Evolutionary conservation across 2,113 vertebrate genomes (phyloP), one percentile per base, ranked within the genome.

Genomic region (Hiodon alosoides): DNA sequence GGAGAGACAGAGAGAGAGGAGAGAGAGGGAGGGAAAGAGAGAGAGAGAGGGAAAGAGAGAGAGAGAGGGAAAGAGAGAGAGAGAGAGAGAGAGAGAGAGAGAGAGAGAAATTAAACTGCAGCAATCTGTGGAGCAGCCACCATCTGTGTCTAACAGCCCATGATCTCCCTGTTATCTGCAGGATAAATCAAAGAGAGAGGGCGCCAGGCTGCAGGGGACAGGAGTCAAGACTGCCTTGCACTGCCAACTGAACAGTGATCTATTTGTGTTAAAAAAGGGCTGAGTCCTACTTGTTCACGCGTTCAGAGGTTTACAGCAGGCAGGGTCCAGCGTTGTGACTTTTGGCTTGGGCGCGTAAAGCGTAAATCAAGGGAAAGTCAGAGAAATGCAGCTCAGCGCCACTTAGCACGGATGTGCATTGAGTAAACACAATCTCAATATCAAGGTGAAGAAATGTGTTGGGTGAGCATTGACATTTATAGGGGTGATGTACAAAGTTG

Each of bases 61-160:
- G 31, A 31, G 31, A 31, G 31, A 31, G 31, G 2, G 31, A 31
- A 2, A 31, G 31, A 31, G 31, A 2, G 31, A 31, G 31, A 70
- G 67, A 51, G 55, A 16, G 10, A 69, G 58, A 59, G 58, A 6
- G 58, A 69, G 10, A 64, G 61, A 10, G 4, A 62, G n/a, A 64
- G 7, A 14, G 17, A 70, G 70, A 76, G 70, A 75, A 75, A 69
- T 76, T 69, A 69, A 71, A 75, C 47, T 58, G 58, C 74, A 76
- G 58, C 74, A 64, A 69, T 64, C 67, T 76, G 68, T 65, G 67
- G 17, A 76, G 67, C 75, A 71, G 67, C 60, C 52, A 50, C 75
- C 75, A 76, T 76, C 75, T 76, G 75, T 76, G 75, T 69, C 59
- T 71, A 76, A 71, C 67, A 54, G 17, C 60, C 75, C 67, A n/a